Conservation (phyloP, 2,797 vertebrate species). For the Epinephelus coioides region DNA sequence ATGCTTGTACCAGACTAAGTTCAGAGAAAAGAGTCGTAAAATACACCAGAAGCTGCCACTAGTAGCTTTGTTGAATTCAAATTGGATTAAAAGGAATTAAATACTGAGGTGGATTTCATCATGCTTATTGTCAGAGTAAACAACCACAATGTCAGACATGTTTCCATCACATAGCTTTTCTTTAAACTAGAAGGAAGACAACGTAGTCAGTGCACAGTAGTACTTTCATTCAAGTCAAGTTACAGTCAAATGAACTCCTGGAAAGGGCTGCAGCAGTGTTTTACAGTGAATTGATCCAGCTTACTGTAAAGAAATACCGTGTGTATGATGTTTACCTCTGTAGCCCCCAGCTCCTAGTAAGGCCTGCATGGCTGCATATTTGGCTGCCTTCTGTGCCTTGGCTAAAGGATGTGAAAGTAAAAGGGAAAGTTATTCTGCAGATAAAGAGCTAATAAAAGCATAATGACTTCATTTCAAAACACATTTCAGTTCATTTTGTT, state of each 20-base stretch:
- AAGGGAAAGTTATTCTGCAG: slow-evolving; percentile 2
- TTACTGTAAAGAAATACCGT: background rate
- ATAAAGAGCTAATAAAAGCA: background rate
- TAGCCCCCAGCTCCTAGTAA: slow-evolving; percentile 81
- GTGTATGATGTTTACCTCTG: slow-evolving; percentile 78
- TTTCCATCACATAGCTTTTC: background rate
- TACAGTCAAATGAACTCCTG: background rate
- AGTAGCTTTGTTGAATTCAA: background rate
- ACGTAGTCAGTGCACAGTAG: background rate
- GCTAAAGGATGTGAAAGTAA: slow-evolving; percentile 67
- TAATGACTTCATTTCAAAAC: background rate
- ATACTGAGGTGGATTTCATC: background rate
- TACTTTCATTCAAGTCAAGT: background rate
- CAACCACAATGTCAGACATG: no score
- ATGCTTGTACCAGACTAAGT: background rate
- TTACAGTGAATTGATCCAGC: background rate
- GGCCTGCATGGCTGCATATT: slow-evolving; percentile 84
- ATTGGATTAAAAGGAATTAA: background rate
- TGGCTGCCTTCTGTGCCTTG: slow-evolving; percentile 85
- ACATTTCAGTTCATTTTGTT: background rate
- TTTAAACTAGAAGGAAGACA: background rate
- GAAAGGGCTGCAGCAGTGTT: background rate
- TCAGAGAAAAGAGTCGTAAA: background rate
- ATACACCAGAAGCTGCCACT: background rate
- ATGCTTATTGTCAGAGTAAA: background rate